A percentile compares a stretch with the other conserved stretches of the same genome.
These are phyloP conservation scores for Euproctis similis DNA, from an alignment of 2,888 invertebrate genomes.

Conservation along the genomic window DNA sequence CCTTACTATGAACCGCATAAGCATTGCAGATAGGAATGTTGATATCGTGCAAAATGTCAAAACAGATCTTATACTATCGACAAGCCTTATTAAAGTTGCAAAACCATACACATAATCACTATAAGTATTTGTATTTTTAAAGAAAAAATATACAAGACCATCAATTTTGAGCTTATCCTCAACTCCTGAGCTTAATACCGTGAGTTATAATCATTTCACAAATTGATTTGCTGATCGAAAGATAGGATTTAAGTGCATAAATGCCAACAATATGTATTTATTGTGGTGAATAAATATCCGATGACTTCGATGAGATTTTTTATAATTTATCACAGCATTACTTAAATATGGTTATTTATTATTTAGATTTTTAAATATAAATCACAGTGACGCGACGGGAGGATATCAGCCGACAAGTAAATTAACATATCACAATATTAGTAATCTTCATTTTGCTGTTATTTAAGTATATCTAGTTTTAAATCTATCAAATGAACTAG, in stretches of 20 bases:
- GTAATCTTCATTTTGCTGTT: too few species aligned
- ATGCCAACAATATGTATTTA: slow-evolving; percentile 40
- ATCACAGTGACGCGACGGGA: too few species aligned
- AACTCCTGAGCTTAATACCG: slow-evolving; percentile 42
- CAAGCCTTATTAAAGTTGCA: slow-evolving; percentile 18
- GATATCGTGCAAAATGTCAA: slow-evolving; percentile 39
- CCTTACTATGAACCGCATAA: slow-evolving; percentile 45
- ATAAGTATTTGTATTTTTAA: slow-evolving; percentile 10
- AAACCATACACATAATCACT: slow-evolving; percentile 31
- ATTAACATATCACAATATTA: too few species aligned
- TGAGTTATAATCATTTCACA: slow-evolving; percentile 51
- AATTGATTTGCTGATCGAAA: slow-evolving; percentile 51
- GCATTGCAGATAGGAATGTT: slow-evolving; percentile 28
- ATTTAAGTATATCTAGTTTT: too few species aligned
- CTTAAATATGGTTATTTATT: too few species aligned
- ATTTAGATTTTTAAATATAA: too few species aligned
- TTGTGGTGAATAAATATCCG: too few species aligned
- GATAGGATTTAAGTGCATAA: slow-evolving; percentile 36
- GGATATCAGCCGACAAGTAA: too few species aligned
- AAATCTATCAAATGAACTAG: too few species aligned
- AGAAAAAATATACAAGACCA: slow-evolving; percentile 35
- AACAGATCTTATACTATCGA: slow-evolving; percentile 5
- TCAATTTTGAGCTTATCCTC: slow-evolving; percentile 50
- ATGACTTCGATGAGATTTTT: too few species aligned
- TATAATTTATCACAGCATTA: too few species aligned